These are phyloP conservation scores for Papilio dardanus DNA, from an alignment of 1,140 invertebrate species.

Conservation along the genomic window DNA sequence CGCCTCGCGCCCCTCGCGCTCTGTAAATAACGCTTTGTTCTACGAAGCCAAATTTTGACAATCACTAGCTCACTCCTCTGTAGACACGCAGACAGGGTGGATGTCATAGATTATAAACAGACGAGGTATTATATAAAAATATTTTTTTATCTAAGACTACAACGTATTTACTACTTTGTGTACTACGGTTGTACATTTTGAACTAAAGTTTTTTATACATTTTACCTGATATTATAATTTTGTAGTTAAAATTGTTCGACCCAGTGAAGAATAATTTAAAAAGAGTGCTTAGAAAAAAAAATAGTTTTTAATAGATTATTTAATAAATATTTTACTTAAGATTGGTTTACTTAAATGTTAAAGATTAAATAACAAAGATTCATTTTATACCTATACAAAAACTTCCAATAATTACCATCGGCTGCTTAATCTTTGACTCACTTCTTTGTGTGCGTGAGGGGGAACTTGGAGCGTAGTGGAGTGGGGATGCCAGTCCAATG, in stretches of 20 bases:
- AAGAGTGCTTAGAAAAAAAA: too few relatives aligned
- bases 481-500: slow-evolving; percentile 69
- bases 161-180: background rate
- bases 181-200: background rate
- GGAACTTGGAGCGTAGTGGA: slow-evolving; percentile 45
- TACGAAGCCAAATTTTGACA: slow-evolving; percentile 82
- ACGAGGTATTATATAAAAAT: background rate
- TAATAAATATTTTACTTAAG: too few relatives aligned
- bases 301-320: too few relatives aligned
- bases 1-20: slow-evolving; percentile 65
- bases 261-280: too few relatives aligned
- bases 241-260: too few relatives aligned
- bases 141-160: background rate
- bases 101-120: slow-evolving; percentile 61
- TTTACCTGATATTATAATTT: too few relatives aligned
- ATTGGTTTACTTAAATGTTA: too few relatives aligned
- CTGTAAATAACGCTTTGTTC: slow-evolving; percentile 81
- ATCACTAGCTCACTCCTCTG: slow-evolving; percentile 77
- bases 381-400: background rate
- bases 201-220: too few relatives aligned
- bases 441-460: slow-evolving; percentile 59
- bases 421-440: slow-evolving; percentile 55
- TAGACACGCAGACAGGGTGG: slow-evolving; percentile 60
- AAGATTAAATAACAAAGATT: background rate
- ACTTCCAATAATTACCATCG: slow-evolving; percentile 21